phyloP scores from a whole-genome alignment of 2,888 invertebrate species.

The Cantharis rustica region DNA sequence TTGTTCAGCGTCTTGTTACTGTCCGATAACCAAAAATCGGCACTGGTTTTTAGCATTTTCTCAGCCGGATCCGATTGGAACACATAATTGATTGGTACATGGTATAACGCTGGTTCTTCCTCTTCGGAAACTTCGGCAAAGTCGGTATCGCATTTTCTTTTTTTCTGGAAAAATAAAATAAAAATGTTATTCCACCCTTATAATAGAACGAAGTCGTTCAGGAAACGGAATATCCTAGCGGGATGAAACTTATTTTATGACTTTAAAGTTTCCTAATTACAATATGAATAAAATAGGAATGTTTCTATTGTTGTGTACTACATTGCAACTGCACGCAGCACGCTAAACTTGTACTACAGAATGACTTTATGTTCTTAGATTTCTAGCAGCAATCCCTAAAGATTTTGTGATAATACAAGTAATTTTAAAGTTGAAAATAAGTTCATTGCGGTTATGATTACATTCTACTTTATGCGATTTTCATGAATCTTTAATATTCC shows the following conservation, averaged over 20 bases:
- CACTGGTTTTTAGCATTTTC: constrained; percentile 13
- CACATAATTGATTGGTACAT: constrained; percentile 14
- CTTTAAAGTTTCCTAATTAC: too few species aligned
- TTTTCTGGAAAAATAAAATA: background rate
- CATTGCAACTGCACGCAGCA: too few species aligned
- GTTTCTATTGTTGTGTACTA: background rate
- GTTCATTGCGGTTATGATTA: background rate
- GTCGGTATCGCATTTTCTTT: background rate
- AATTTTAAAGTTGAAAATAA: background rate
- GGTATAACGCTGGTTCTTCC: background rate
- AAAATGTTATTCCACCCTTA: background rate
- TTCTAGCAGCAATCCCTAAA: background rate
- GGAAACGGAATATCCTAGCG: too few species aligned
- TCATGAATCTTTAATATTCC: background rate
- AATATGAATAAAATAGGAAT: background rate
- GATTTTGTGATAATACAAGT: background rate
- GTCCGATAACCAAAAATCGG: constrained; percentile 26
- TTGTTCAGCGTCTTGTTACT: background rate
- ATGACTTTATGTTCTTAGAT: background rate
- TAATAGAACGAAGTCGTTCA: too few species aligned
- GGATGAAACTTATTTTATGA: too few species aligned
- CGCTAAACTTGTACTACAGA: background rate
- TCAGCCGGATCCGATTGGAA: background rate
- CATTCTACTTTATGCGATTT: background rate
- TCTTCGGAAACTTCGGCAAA: background rate